Evolutionary conservation across 1,140 invertebrate genomes (phyloP), one percentile per base, ranked within the genome.

Genomic region (Apis cerana): DNA sequence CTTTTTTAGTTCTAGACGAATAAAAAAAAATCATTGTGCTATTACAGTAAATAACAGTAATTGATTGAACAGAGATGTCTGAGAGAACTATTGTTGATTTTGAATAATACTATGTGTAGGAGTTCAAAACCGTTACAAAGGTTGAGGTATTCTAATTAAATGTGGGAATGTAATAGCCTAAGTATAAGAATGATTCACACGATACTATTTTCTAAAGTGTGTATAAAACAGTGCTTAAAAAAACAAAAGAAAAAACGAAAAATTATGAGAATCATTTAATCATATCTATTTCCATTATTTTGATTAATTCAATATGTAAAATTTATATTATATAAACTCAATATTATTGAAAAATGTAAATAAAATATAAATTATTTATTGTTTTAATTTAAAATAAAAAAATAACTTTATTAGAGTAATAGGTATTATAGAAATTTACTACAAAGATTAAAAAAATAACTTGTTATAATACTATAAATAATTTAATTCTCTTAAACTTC

Each of bases 71-170:
- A 67, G 27, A 54, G 23, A 13, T 43, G 33, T 43, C 4, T 43
- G 33, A 43, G 33, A 43, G 33, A 43, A 43, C 72, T 21, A 82
- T 82, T 82, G 74, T 82, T 82, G 72, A 17, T 76, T 68, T 59
- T 50, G 67, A 82, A 82, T 82, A 76, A 23, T 43, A 62, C 58
- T 48, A 76, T 15, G 80, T 68, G 74, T 76, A 74, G 64, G 80
- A 82, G 74, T 82, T 76, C 43, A 76, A 82, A 72, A 82, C 80
- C 80, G 80, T 82, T 82, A 82, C 56, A 64, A 68, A 68, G 74
- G 72, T 64, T 67, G 80, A 76, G 74, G 76, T 82, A 76, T 76
- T 82, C 48, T 82, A 82, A 82, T 82, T 82, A 50, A 82, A 82
- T 68, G 80, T 82, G 80, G 74, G 80, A 76, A 82, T 68, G 64